Percentiles rank a stretch among this genome's conserved stretches.
These are phyloP conservation scores for Lepeophtheirus nordmannii DNA, from an alignment of 2,888 invertebrate genomes.

Conservation along the genomic window DNA sequence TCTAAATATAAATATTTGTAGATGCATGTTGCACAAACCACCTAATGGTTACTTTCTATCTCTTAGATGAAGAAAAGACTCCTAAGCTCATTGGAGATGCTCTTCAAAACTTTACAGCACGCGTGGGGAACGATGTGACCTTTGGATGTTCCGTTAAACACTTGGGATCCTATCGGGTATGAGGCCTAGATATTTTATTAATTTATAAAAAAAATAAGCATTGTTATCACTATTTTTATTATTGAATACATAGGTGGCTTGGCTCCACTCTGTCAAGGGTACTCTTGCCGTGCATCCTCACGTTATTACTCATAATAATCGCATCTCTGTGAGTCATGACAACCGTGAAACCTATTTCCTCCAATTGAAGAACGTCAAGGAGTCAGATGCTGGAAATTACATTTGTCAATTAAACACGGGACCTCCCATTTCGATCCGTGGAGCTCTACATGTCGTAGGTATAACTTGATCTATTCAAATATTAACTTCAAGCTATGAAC, in stretches of 20 bases:
- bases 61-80: background rate
- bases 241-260: conserved; percentile 1
- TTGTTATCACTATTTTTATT: background rate
- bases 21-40: too few relatives aligned
- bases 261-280: conserved; percentile 20
- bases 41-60: too few relatives aligned
- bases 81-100: background rate
- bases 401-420: conserved; percentile 18
- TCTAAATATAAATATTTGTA: too few relatives aligned
- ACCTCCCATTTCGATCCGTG: conserved; percentile 8
- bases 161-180: conserved; percentile 5
- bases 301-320: conserved; percentile 16
- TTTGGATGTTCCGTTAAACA: conserved; percentile 10
- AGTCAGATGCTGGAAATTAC: conserved; percentile 21
- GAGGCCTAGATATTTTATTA: too few relatives aligned
- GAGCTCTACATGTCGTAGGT: conserved; percentile 14
- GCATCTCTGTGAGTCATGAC: conserved; percentile 10
- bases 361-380: conserved; percentile 14
- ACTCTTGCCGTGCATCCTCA: conserved; percentile 13
- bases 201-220: background rate
- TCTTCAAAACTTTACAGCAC: conserved; percentile 9
- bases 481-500: too few relatives aligned
- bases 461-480: too few relatives aligned
- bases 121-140: conserved; percentile 4
- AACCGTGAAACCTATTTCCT: conserved; percentile 9